Conservation (phyloP, 2,888 invertebrate genomes). For the Hemithea aestivaria region DNA sequence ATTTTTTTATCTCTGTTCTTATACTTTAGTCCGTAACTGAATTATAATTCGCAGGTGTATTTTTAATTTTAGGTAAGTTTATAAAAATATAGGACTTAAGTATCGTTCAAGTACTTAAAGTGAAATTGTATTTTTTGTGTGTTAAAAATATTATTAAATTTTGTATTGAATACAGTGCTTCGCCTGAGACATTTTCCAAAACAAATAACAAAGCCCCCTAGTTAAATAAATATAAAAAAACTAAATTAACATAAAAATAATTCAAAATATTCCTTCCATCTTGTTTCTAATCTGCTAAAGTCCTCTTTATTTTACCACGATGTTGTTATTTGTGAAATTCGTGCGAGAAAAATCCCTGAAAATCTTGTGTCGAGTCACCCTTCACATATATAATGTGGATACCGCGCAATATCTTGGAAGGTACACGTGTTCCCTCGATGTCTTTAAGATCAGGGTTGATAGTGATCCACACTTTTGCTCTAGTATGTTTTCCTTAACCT, state of each 20-base stretch:
- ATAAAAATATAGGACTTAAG: too few species aligned
- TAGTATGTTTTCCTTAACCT: too few species aligned
- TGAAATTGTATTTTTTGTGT: too few species aligned
- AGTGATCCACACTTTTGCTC: constrained; percentile 31
- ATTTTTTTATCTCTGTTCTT: constrained; percentile 59
- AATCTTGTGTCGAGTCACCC: constrained; percentile 33
- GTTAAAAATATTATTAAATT: too few species aligned
- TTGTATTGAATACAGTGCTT: too few species aligned
- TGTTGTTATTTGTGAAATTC: constrained; percentile 24
- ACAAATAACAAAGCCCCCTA: too few species aligned
- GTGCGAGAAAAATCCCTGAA: constrained; percentile 30
- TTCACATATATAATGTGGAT: constrained; percentile 33
- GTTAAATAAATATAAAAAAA: too few species aligned
- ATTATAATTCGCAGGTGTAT: constrained; percentile 44
- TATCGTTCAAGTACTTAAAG: too few species aligned
- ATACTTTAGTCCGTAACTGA: constrained; percentile 49
- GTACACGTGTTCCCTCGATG: constrained; percentile 41
- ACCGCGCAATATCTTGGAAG: constrained; percentile 28
- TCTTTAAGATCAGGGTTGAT: constrained; percentile 40
- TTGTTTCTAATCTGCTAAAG: constrained; percentile 17
- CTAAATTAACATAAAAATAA: background rate
- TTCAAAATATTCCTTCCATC: constrained; percentile 1
- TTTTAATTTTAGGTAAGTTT: constrained; percentile 11
- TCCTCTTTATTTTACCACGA: constrained; percentile 25
- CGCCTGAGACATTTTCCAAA: too few species aligned